phyloP scores from a whole-genome alignment of 1,140 invertebrate species.

The Vanessa tameamea region DNA sequence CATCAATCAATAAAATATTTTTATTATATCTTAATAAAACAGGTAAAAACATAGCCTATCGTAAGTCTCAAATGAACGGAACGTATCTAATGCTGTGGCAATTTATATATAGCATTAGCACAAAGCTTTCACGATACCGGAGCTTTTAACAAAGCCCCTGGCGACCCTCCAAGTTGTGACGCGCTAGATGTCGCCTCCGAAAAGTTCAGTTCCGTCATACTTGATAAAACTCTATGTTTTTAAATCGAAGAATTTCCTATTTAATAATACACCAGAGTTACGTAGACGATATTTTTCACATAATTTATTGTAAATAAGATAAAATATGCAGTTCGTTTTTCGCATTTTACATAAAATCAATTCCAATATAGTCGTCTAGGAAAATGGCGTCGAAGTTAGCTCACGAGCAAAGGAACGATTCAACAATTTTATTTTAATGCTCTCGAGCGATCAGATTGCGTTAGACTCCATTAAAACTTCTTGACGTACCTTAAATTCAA shows the following conservation, averaged over 20 bases:
- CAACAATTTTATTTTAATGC: conserved; percentile 49
- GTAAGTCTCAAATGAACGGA: conserved; percentile 20
- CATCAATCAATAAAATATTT: background rate
- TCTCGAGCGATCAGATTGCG: conserved; percentile 67
- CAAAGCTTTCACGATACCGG: conserved; percentile 65
- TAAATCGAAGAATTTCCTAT: conserved; percentile 15
- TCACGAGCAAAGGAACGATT: conserved; percentile 27
- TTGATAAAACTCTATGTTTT: conserved; percentile 11
- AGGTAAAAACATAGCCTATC: conserved; percentile 6
- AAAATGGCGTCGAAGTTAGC: background rate
- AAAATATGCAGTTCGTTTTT: background rate
- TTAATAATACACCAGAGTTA: background rate
- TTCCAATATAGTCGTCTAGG: background rate
- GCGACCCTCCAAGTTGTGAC: conserved; percentile 55
- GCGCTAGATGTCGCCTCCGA: conserved; percentile 57
- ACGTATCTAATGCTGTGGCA: conserved; percentile 46
- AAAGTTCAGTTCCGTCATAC: conserved; percentile 37
- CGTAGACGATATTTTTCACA: too few species aligned
- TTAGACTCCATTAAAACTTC: conserved; percentile 77
- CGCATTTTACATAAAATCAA: background rate
- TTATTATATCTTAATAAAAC: background rate
- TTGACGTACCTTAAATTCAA: conserved; percentile 77
- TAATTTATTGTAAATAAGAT: too few species aligned
- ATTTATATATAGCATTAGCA: conserved; percentile 64
- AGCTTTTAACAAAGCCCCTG: conserved; percentile 70